These are phyloP conservation scores for Cheirogaleus medius DNA, from an alignment of 2,113 vertebrate genomes.

Conservation along the genomic window DNA sequence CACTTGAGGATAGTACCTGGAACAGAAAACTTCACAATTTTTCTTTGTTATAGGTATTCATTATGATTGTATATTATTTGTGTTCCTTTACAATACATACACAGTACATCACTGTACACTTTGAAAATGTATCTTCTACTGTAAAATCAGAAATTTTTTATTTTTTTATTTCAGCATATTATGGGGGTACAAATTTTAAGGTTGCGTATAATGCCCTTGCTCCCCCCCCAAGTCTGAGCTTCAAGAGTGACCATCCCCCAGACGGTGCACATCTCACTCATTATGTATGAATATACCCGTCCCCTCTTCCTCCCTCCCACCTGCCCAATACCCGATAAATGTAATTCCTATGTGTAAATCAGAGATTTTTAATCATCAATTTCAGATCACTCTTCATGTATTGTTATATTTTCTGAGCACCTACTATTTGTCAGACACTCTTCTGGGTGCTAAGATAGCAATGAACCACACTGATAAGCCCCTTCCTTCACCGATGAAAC, in stretches of 20 bases:
- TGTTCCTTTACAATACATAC: not conserved
- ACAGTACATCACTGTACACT: not conserved
- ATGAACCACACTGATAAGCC: not conserved
- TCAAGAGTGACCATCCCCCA: no score
- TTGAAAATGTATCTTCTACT: not conserved
- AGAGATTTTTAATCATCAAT: not conserved
- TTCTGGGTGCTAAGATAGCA: not conserved
- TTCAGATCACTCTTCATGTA: not conserved
- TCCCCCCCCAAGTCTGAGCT: no score
- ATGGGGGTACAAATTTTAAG: no score
- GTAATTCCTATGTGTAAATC: not conserved
- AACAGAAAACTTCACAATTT: not conserved
- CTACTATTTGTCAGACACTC: not conserved
- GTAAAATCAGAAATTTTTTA: not conserved
- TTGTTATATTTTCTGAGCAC: not conserved
- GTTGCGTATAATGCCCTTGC: no score
- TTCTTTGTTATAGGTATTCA: not conserved
- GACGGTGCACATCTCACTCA: no score
- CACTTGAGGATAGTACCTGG: not conserved
- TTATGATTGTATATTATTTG: not conserved
- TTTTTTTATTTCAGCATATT: no score
- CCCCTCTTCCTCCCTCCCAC: no score
- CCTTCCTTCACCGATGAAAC: not conserved
- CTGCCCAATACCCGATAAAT: no score
- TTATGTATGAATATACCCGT: no score